These are phyloP conservation scores for Ctenoplectra terminalis DNA, from an alignment of 1,140 invertebrate genomes.

Conservation along the genomic window DNA sequence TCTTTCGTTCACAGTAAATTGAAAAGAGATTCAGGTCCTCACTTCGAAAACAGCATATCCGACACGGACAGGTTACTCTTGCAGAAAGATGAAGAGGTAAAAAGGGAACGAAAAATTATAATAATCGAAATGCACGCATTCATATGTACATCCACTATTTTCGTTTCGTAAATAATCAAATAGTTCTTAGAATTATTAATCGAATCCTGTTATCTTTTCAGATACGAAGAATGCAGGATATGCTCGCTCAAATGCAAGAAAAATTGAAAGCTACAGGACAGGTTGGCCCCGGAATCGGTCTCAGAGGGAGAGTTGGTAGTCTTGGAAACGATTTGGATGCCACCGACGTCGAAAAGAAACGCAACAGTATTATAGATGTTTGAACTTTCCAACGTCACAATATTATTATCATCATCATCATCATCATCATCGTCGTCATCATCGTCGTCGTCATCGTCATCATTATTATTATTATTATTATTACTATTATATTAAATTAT, in stretches of 20 bases:
- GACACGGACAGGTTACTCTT: slow-evolving; percentile 93
- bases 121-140: neutral
- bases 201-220: slow-evolving; percentile 79
- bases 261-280: slow-evolving; percentile 93
- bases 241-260: slow-evolving; percentile 98
- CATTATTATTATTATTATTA: neutral
- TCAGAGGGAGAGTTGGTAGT: slow-evolving; percentile 78
- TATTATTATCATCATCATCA: neutral
- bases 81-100: slow-evolving; percentile 97
- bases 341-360: slow-evolving; percentile 85
- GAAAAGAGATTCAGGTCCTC: slow-evolving; percentile 90
- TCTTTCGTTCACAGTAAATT: slow-evolving; percentile 87
- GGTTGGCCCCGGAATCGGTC: slow-evolving; percentile 76
- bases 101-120: slow-evolving; percentile 88
- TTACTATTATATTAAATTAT: neutral
- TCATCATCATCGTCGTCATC: neutral
- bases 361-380: slow-evolving; percentile 92
- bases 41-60: slow-evolving; percentile 89
- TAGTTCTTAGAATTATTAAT: neutral
- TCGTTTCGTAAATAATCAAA: too few relatives aligned
- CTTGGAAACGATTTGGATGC: slow-evolving; percentile 79
- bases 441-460: neutral
- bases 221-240: slow-evolving; percentile 97
- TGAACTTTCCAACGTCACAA: slow-evolving; percentile 75
- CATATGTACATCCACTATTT: neutral